Evolutionary conservation across 2,797 vertebrate species (phyloP).

Genomic region (Lutjanus campechanus): DNA sequence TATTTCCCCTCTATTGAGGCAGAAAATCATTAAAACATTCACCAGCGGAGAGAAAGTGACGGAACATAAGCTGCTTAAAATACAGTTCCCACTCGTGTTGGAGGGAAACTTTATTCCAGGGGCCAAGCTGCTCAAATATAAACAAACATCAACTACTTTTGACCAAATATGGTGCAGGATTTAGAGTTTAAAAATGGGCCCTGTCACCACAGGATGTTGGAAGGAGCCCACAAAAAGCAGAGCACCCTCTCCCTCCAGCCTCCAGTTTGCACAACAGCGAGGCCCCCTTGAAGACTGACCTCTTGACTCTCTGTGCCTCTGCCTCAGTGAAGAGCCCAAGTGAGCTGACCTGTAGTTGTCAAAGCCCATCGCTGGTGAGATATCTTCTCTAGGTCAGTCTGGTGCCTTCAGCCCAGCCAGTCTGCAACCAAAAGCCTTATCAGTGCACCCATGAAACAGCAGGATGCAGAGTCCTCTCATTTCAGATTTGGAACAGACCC

Average conservation of each 20-base stretch:
- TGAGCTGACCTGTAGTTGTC: conserved; percentile 65
- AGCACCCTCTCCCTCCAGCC: conserved; percentile 58
- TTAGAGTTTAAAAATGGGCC: conserved; percentile 75
- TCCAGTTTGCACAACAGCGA: conserved; percentile 53
- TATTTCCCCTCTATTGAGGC: conserved; percentile 66
- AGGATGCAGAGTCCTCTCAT: conserved; percentile 71
- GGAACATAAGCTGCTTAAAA: conserved; percentile 76
- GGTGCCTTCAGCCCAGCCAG: conserved; percentile 55
- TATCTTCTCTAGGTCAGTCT: conserved; percentile 55
- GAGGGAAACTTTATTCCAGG: conserved; percentile 66
- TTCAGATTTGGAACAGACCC: conserved; percentile 72
- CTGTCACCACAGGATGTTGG: conserved; percentile 84
- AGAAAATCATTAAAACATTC: conserved; percentile 74
- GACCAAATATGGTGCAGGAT: conserved; percentile 82
- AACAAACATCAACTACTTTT: conserved; percentile 79
- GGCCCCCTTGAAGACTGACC: conserved; percentile 39
- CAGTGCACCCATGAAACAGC: conserved; percentile 58
- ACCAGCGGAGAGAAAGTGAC: conserved; percentile 69
- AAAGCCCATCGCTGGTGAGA: conserved; percentile 33
- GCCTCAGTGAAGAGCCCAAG: conserved; percentile 34
- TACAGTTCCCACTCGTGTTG: conserved; percentile 66
- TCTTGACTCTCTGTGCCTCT: conserved; percentile 18
- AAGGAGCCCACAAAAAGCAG: conserved; percentile 75
- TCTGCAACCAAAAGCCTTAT: conserved; percentile 65
- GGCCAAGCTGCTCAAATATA: conserved; percentile 76